Evolutionary conservation across 2,888 invertebrate species (phyloP).

Genomic region (Eristalis pertinax): DNA sequence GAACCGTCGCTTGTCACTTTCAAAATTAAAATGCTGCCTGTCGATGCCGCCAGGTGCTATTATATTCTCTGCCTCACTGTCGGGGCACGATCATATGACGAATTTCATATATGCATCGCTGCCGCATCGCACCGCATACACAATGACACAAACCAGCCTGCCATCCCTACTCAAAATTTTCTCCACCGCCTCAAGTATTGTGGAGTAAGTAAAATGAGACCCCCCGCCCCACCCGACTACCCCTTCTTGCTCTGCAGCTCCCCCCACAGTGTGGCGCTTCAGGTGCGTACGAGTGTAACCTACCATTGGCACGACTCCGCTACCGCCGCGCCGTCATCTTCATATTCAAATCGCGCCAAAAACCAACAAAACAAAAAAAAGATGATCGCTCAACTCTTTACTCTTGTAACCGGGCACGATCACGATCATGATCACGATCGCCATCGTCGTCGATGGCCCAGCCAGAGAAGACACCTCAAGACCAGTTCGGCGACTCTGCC

Average conservation of each 20-base stretch:
- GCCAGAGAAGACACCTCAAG: conserved; percentile 23
- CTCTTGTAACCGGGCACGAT: conserved; percentile 39
- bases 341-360: conserved; percentile 70
- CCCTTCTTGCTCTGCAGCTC: not conserved
- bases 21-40: conserved; percentile 80
- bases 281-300: conserved; percentile 55
- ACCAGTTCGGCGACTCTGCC: conserved; percentile 55
- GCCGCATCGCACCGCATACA: conserved; percentile 62
- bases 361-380: conserved; percentile 14
- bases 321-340: conserved; percentile 40
- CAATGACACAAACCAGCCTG: conserved; percentile 37
- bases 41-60: conserved; percentile 79
- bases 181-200: conserved; percentile 42
- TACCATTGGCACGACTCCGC: conserved; percentile 36
- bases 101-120: conserved; percentile 66
- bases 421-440: conserved; percentile 59
- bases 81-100: conserved; percentile 60
- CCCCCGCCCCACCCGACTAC: too few species aligned
- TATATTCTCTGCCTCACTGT: conserved; percentile 75
- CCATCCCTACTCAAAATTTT: conserved; percentile 67
- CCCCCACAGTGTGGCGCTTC: conserved; percentile 52
- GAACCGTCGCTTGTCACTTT: conserved; percentile 80
- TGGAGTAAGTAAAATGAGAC: not conserved
- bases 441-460: conserved; percentile 1
- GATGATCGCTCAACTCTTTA: conserved; percentile 43